Evolutionary conservation across 2,888 invertebrate genomes (phyloP).

Genomic region (Mechanitis messenoides): DNA sequence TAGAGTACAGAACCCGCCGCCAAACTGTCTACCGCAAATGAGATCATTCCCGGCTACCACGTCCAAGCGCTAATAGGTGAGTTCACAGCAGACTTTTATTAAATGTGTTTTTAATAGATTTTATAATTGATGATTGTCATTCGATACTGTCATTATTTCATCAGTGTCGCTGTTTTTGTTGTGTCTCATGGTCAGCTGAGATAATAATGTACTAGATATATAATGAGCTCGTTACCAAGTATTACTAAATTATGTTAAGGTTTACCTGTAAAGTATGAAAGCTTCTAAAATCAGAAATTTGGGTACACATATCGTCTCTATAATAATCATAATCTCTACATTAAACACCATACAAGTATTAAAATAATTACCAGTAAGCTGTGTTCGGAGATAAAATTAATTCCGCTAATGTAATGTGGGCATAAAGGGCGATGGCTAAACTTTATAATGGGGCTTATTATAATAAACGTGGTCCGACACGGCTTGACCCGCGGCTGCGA

Average conservation of each 20-base stretch:
- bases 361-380: conserved; percentile 25
- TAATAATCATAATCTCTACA: neutral
- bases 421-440: conserved; percentile 60
- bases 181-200: no score
- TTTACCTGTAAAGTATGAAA: no score
- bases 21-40: conserved; percentile 77
- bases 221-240: no score
- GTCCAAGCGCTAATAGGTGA: conserved; percentile 74
- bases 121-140: no score
- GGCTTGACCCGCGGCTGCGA: conserved; percentile 69
- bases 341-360: neutral
- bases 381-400: conserved; percentile 44
- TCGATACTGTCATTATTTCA: no score
- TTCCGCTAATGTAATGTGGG: conserved; percentile 39
- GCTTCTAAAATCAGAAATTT: neutral
- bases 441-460: conserved; percentile 68
- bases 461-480: conserved; percentile 73
- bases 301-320: neutral
- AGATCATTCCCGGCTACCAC: conserved; percentile 68
- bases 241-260: no score
- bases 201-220: no score
- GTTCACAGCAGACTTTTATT: conserved; percentile 26
- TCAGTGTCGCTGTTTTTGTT: no score
- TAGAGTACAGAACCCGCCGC: conserved; percentile 66
- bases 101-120: no score